These are phyloP conservation scores for Drosophila punjabiensis DNA, from an alignment of 1,140 invertebrate genomes.

Conservation along the genomic window DNA sequence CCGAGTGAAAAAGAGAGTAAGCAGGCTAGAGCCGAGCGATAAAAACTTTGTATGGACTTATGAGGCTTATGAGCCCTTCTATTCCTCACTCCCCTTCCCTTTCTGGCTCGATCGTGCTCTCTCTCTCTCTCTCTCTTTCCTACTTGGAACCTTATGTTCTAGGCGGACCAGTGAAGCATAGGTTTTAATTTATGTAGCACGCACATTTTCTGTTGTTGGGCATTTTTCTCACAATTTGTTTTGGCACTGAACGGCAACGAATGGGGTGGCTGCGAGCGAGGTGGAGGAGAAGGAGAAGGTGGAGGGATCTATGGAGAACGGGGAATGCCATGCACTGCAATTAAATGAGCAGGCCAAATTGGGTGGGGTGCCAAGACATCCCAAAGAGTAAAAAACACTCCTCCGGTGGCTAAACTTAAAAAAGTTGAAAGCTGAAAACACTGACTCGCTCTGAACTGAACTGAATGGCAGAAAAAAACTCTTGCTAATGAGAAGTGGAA, in stretches of 20 bases:
- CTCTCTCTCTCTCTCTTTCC: not conserved
- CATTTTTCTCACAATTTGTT: constrained; percentile 82
- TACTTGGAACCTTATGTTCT: constrained; percentile 34
- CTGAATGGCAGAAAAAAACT: constrained; percentile 32
- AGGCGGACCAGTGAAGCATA: constrained; percentile 73
- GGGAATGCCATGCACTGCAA: constrained; percentile 67
- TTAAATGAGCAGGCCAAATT: constrained; percentile 64
- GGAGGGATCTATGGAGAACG: constrained; percentile 26
- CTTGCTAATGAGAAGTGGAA: constrained; percentile 73
- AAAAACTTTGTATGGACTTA: constrained; percentile 27
- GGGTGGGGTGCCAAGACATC: constrained; percentile 41
- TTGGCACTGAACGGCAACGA: constrained; percentile 62
- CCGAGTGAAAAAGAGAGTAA: constrained; percentile 45
- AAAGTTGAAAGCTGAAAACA: constrained; percentile 19
- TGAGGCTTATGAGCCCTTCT: constrained; percentile 13
- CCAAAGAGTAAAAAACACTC: constrained; percentile 33
- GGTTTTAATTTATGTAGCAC: constrained; percentile 82
- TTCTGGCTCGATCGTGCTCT: constrained; percentile 6
- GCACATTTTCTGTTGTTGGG: constrained; percentile 77
- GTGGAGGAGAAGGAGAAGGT: not conserved
- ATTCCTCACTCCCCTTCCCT: constrained; percentile 8
- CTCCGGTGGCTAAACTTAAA: constrained; percentile 31
- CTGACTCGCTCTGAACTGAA: constrained; percentile 9
- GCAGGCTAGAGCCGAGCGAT: constrained; percentile 21
- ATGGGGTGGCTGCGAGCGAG: constrained; percentile 38